Conservation (phyloP, 2,888 invertebrate species). For the Coleophora flavipennella region DNA sequence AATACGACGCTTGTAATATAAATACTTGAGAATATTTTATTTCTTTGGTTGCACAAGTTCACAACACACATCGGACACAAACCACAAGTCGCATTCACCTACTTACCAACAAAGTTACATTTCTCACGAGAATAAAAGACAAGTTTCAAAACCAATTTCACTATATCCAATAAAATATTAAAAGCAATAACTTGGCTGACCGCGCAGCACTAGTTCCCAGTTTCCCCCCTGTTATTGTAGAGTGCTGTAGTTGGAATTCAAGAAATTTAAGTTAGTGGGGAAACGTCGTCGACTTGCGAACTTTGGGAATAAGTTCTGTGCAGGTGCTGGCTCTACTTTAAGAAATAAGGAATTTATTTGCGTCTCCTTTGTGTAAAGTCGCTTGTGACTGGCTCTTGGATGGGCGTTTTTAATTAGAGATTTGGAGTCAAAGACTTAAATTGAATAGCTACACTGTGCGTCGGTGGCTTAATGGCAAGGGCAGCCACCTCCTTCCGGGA, state of each 20-base stretch:
- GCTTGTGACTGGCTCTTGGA: too few species aligned
- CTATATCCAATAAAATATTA: constrained; percentile 13
- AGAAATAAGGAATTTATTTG: too few species aligned
- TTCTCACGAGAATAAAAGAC: constrained; percentile 11
- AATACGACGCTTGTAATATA: too few species aligned
- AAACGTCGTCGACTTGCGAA: constrained; percentile 5
- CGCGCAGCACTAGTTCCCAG: constrained; percentile 5
- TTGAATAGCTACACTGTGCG: too few species aligned
- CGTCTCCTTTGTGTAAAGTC: too few species aligned
- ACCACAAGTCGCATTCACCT: not conserved
- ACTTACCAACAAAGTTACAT: constrained; percentile 3
- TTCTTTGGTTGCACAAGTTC: too few species aligned
- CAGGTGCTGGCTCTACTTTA: constrained; percentile 10
- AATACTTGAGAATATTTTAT: too few species aligned
- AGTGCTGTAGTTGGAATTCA: constrained; percentile 6
- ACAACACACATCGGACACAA: too few species aligned
- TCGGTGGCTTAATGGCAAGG: too few species aligned
- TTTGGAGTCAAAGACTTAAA: too few species aligned
- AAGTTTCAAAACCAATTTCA: constrained; percentile 11
- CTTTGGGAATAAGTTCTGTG: constrained; percentile 11
- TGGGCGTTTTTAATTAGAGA: not conserved
- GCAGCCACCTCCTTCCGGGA: too few species aligned
- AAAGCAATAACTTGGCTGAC: constrained; percentile 13
- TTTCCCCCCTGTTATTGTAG: not conserved
- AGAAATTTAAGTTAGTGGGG: constrained; percentile 10